Evolutionary conservation across 2,797 vertebrate species (phyloP), one percentile per base, ranked within the genome.

Genomic region (Alectoris magna): DNA sequence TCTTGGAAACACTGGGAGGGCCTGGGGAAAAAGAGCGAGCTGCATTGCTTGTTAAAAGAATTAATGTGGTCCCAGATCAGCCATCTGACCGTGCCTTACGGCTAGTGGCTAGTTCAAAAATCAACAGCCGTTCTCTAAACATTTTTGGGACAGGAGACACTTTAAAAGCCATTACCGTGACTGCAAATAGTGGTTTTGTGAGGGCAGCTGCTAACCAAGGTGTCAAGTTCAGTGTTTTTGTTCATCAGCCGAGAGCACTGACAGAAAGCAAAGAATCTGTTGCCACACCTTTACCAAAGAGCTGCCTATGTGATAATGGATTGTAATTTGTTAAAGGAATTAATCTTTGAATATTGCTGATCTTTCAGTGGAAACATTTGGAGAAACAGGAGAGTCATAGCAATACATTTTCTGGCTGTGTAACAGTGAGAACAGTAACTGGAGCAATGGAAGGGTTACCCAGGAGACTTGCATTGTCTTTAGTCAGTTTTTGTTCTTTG

Each of bases 101-200:
- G 77, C 97, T 99, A 46, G 98, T 98, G 39, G 96, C 97, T 46
- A 99, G 99, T 80, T 98, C 99, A 84, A 99, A 99, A 94, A 98
- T 99, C 88, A 99, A 98, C 74, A 97, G 72, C 11, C 98, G 99
- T 74, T 99, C 99, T 1, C 96, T 99, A 62, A 97, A 98, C 63
- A 99, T 99, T 95, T 99, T 99, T 55, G 99, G 99, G 26, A 99
- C 99, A 0, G 99, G 99, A 36, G 99, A 99, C 96, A 94, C 98
- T 4, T 97, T 99, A 73, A 98, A 97, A 87, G 99, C 99, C 4
- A 97, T 99, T 84, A 99, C 99, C 27, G 98, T 99, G 99, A 99
- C 99, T 0, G 99, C 99, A 17, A 99, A 99, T 89, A 99, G 98
- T 48, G 98, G 99, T 29, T 99, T 99, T 72, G 98, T 99, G 66